Base-by-base conservation (phyloP, 37 sponge, comb jelly and placozoan genomes). In the Bolinopsis microptera region DNA sequence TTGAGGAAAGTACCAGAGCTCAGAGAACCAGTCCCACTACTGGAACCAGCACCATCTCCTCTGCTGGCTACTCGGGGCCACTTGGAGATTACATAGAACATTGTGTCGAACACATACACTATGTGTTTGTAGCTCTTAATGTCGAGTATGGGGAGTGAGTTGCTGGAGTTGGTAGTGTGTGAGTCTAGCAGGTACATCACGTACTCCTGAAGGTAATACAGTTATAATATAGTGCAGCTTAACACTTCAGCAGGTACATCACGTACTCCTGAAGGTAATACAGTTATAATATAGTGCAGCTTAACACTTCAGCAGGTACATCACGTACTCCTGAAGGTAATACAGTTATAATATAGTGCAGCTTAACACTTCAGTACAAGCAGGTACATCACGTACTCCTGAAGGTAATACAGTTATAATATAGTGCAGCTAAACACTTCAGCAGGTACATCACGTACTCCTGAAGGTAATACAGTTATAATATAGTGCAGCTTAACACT, bases 311-410 rank as follows among this genome's bases (percentile, higher is more conserved):
- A 86, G 61, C 90, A 86, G 90, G 90, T 86, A 86, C 90, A 86
- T 86, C n/a, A 86, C 61, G 90, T 86, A 86, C 31, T 86, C 90
- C 90, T 86, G 90, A 23, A 48, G 13, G 61, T 48, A 18, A 48
- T 13, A 48, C 61, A 18, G 61, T 48, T 48, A 48, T 13, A 48
- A 48, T 5, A 18, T 48, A 48, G 61, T 48, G 61, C 5, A 48
- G 9, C 61, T 5, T 48, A 18, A 48, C 61, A 48, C 61, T 48
- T 13, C 61, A 86, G n/a, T n/a, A n/a, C n/a, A 61, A 18, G 61
- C 90, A 86, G 90, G 90, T 86, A 86, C 90, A 86, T 86, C n/a
- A 86, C 61, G 90, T 86, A 86, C 31, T 86, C 90, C 90, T 86
- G 90, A 23, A 48, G 13, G 61, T 48, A 18, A 48, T 13, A 48